Percentiles rank a stretch among this genome's conserved stretches.
Evolutionary conservation across 2,888 invertebrate species (phyloP).

Genomic region (Conus canariensis): DNA sequence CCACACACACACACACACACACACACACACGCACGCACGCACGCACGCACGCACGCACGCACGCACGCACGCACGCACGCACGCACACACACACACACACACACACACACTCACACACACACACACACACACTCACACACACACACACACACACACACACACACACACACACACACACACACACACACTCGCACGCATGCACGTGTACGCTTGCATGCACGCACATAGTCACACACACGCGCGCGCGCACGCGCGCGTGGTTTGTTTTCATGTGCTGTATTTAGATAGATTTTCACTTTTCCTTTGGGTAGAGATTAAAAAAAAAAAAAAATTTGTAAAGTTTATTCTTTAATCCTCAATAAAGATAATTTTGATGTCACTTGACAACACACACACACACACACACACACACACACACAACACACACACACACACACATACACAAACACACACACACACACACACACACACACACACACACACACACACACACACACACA

Average conservation of each 20-base stretch:
- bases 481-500: too few relatives aligned
- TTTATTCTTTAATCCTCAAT: too few relatives aligned
- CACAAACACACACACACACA: too few relatives aligned
- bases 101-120: neutral
- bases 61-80: too few relatives aligned
- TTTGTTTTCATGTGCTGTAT: neutral
- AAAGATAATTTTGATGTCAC: too few relatives aligned
- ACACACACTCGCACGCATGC: neutral
- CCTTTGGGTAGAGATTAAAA: neutral
- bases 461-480: too few relatives aligned
- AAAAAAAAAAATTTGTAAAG: neutral
- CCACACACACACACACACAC: neutral
- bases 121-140: too few relatives aligned
- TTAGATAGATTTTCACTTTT: neutral
- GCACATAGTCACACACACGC: too few relatives aligned
- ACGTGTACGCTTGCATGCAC: too few relatives aligned
- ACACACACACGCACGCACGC: neutral
- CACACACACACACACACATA: neutral
- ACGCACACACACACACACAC: neutral
- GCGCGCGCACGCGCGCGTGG: neutral
- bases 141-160: too few relatives aligned
- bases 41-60: too few relatives aligned
- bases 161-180: too few relatives aligned
- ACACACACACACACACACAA: neutral
- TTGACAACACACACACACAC: neutral